These are phyloP conservation scores for Leuciscus idus DNA, from an alignment of 2,113 vertebrate genomes.

Conservation along the genomic window DNA sequence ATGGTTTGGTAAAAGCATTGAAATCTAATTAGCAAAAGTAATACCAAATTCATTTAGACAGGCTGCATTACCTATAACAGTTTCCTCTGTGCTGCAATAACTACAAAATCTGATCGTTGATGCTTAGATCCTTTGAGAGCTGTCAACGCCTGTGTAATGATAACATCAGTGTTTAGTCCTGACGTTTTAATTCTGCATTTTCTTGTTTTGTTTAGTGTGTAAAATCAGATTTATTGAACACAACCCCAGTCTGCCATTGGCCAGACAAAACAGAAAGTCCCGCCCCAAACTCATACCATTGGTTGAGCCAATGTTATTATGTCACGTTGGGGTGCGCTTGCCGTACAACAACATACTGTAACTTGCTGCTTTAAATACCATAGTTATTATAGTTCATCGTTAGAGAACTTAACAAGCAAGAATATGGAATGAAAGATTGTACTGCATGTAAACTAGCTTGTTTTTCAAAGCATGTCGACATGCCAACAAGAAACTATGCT, in stretches of 20 bases:
- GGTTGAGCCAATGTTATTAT: neutral
- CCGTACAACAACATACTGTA: neutral
- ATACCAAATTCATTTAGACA: neutral
- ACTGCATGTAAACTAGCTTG: neutral
- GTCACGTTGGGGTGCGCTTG: neutral
- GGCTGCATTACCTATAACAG: neutral
- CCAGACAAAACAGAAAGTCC: neutral
- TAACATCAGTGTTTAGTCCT: neutral
- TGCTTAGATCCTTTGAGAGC: neutral
- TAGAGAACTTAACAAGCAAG: neutral
- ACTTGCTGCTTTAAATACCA: neutral
- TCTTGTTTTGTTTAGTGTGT: neutral
- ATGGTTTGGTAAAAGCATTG: conserved; percentile 9
- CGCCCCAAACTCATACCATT: neutral
- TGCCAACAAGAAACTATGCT: neutral
- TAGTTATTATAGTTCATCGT: neutral
- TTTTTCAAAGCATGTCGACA: neutral
- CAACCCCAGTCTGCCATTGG: neutral
- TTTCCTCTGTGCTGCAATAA: neutral
- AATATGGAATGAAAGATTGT: too few relatives aligned
- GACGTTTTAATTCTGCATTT: neutral
- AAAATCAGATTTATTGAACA: neutral
- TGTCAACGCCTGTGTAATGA: neutral
- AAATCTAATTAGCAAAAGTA: neutral
- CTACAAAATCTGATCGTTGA: neutral